Base-by-base conservation (phyloP, 2,797 vertebrate species). In the Scolopax rusticola region DNA sequence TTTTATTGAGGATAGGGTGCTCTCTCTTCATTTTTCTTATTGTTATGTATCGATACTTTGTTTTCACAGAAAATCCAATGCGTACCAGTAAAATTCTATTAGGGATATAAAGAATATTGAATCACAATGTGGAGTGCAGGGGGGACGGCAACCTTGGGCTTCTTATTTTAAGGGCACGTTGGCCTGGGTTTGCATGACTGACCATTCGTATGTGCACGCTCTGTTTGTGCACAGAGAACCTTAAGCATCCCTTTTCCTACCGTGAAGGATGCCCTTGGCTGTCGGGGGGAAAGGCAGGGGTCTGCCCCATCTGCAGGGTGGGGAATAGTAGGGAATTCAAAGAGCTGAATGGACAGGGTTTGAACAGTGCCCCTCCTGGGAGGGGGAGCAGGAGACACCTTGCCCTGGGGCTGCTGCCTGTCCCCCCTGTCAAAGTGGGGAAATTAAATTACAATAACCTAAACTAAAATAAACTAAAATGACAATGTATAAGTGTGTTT, bases 191-290 rank as follows among this genome's bases (percentile, higher is more conserved):
- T 93, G n/a, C 25, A n/a, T 51, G 81, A 16, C 24, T 6, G 8
- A 0, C 23, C 8, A 15, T 4, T 28, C 5, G 30, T 1, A 8
- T 5, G 0, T 15, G 11, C 13, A 5, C 0, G 0, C 6, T 1
- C 41, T 4, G 23, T 8, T 0, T 32, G 38, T 3, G 45, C 41
- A 4, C 21, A 1, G 33, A 11, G 23, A 47, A 10, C 48, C 45
- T 15, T 3, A 11, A 21, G 12, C 8, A 5, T 0, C 47, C 21
- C 36, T 6, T 11, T 7, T 4, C 11, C 11, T 3, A 2, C 3
- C 0, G 28, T 1, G 24, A 8, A 1, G 0, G 60, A 32, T 20
- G 33, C 15, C 25, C 20, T 20, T 0, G 3, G 15, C 4, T 3
- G 15, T 1, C 12, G n/a, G 12, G 36, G 2, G 4, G 36, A 6